Conservation (phyloP, 2,113 vertebrate genomes). For the Proterorhinus semilunaris region DNA sequence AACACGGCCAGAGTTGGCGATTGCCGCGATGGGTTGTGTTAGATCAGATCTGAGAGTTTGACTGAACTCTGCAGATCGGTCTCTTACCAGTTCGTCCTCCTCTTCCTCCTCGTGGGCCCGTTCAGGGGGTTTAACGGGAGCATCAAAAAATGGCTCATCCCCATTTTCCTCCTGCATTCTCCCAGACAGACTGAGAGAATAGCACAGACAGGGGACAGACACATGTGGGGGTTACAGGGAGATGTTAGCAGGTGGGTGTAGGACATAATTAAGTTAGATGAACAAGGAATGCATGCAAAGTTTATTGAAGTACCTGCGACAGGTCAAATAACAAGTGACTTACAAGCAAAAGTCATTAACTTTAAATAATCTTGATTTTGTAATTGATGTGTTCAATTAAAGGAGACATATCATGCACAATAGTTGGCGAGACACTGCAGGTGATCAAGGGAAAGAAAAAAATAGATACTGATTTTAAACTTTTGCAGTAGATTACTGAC, state of each 20-base stretch:
- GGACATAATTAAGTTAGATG: background rate
- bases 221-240: background rate
- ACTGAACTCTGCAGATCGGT: slow-evolving; percentile 40
- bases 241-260: background rate
- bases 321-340: background rate
- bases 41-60: slow-evolving; percentile 11
- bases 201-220: slow-evolving; percentile 7
- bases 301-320: background rate
- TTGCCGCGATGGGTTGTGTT: background rate
- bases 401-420: background rate
- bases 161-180: slow-evolving; percentile 61
- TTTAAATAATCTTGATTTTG: background rate
- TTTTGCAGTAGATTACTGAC: too few relatives aligned
- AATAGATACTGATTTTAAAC: too few relatives aligned
- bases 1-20: too few relatives aligned
- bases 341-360: background rate
- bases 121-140: slow-evolving; percentile 45
- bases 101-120: slow-evolving; percentile 80
- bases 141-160: slow-evolving; percentile 64
- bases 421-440: too few relatives aligned
- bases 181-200: slow-evolving; percentile 65
- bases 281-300: background rate
- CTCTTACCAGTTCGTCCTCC: slow-evolving; percentile 91
- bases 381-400: background rate
- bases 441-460: too few relatives aligned